Evolutionary conservation across 2,797 vertebrate species (phyloP), one percentile per base, ranked within the genome.

Genomic region (Eutrigla gurnardus): DNA sequence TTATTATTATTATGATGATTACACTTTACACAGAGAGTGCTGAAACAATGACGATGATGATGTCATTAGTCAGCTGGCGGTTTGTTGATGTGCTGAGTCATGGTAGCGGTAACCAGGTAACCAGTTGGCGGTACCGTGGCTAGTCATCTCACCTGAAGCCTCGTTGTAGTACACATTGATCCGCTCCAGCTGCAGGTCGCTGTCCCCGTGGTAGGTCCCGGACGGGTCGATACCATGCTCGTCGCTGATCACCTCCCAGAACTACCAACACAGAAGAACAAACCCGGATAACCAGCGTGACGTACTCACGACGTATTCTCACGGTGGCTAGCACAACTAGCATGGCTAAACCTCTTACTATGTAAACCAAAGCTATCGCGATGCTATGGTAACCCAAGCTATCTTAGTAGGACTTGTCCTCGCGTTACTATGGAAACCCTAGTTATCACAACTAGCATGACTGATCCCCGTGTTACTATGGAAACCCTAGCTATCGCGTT

Each of bases 131-230:
- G 25, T 25, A 25, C 80, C 45, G 2, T 0, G 53, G 7, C 36
- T 53, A 67, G 25, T 25, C 25, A 25, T 25, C 25, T 63, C 9
- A 91, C 91, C 91, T 85, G 90, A 5, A 0, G 91, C 92, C 58
- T 93, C 92, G 81, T 90, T 93, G 86, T 92, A 93, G 50, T 93
- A 93, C 0, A 93, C 92, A 57, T 88, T 92, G 76, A 92, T 93
- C 7, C 92, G 18, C 52, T 93, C 92, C 78, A 92, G 72, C 57
- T 92, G 91, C 81, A 93, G 83, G 70, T 89, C 86, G 66, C 88
- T 91, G 80, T 92, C 91, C 1, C 91, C 90, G 0, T 88, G 81
- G 75, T 93, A 92, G 0, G 86, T 85, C 40, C 92, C 92, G 18
- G 92, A 69, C 10, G 91, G 91, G 77, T 92, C 91, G 65, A 92